A percentile compares a stretch with the other conserved stretches of the same genome.
Conservation (phyloP, 1,140 invertebrate genomes). For the Oryctes rhinoceros region DNA sequence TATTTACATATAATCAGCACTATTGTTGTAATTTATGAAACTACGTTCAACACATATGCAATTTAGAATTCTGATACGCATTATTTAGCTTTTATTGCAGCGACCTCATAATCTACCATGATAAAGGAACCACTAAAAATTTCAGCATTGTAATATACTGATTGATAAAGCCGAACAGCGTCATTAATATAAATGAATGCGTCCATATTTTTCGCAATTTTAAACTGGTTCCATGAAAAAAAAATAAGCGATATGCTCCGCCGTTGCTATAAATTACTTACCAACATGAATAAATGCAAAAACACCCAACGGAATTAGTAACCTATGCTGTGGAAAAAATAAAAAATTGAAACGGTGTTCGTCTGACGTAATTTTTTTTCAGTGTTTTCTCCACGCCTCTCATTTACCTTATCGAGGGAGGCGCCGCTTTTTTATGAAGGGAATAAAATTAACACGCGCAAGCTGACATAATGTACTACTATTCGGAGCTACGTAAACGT, state of each 20-base stretch:
- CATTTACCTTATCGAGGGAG: slow-evolving; percentile 13
- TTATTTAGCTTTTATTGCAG: not conserved
- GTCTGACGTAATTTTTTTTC: not conserved
- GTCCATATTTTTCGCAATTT: slow-evolving; percentile 17
- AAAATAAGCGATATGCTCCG: not conserved
- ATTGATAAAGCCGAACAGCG: not conserved
- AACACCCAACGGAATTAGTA: not conserved
- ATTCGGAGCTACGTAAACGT: not conserved
- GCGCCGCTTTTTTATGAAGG: not conserved
- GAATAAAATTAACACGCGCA: slow-evolving; percentile 38
- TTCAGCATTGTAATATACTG: not conserved
- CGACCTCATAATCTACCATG: not conserved
- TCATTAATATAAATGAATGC: not conserved
- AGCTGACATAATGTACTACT: not conserved
- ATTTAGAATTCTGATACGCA: not conserved
- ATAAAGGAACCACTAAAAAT: slow-evolving; percentile 12
- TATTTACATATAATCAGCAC: not conserved
- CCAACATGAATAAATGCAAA: slow-evolving; percentile 19
- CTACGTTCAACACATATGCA: not conserved
- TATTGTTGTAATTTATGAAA: not conserved
- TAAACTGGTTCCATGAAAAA: not conserved
- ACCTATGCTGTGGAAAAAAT: not conserved
- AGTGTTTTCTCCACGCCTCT: not conserved
- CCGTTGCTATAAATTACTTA: not conserved
- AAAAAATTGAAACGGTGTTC: slow-evolving; percentile 6